Base-by-base conservation (phyloP, 2,113 vertebrate genomes). In the Plestiodon gilberti region DNA sequence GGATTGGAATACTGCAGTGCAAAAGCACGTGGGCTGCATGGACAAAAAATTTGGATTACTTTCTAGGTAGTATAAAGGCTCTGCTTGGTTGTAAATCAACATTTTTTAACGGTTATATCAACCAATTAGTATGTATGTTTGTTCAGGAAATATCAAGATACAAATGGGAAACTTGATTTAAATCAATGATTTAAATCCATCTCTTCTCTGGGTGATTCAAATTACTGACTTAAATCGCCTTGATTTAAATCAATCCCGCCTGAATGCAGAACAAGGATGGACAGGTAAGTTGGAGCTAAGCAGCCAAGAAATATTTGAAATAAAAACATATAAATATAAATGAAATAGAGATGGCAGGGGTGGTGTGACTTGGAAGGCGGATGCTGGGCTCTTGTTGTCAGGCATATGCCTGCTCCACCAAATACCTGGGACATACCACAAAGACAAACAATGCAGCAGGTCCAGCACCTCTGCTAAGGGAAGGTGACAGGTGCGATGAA, bases 401-500 rank as follows among this genome's bases (percentile, higher is more conserved):
- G 65, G 67, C 14, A 7, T 35, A 73, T 28, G 59, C 59, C 65
- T 73, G 15, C 35, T 81, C 38, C 10, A 69, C 55, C 23, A 59
- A 28, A 52, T 73, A 73, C 71, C 11, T 79, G 84, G 65, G 55
- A 62, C 13, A 0, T 65, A 79, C 89, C 59, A 88, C 84, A 89
- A 93, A 87, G 78, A 78, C 64, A 57, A 92, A 80, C 1, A 2
- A 87, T 89, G 79, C 91, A n/a, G n/a, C 88, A 84, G n/a, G 90
- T 90, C 91, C 92, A 87, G 85, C 89, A 70, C 88, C 92, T 91
- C 82, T 91, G 91, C 82, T 90, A 7, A 86, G 78, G 70, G 48
- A 55, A 57, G 93, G 83, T 89, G 93, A 91, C 94, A 95, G 94
- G 90, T 93, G 90, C 90, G 81, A 94, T 86, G 89, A 92, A 90